These are phyloP conservation scores for Epinotia ramella DNA, from an alignment of 2,888 invertebrate genomes.

Conservation along the genomic window DNA sequence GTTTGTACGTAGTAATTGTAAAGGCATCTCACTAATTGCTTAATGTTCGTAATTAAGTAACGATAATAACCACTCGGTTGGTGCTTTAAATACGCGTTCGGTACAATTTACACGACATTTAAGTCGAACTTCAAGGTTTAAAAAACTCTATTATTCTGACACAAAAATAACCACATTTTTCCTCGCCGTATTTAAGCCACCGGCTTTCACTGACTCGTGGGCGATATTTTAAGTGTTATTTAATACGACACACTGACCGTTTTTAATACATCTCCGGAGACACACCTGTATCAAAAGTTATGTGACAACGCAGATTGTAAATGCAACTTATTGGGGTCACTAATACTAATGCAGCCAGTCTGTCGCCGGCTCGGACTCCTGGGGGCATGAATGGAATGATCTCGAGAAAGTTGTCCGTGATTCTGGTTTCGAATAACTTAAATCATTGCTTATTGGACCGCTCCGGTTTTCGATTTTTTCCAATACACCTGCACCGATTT, in stretches of 20 bases:
- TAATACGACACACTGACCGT: conserved; percentile 74
- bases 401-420: conserved; percentile 74
- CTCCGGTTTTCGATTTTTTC: conserved; percentile 64
- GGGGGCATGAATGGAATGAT: conserved; percentile 57
- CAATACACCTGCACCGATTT: conserved; percentile 63
- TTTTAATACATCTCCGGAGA: conserved; percentile 54
- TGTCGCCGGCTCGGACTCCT: conserved; percentile 57
- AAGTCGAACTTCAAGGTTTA: conserved; percentile 35
- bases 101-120: conserved; percentile 22
- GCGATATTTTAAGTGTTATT: conserved; percentile 72
- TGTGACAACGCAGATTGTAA: conserved; percentile 56
- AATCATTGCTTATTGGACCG: conserved; percentile 61
- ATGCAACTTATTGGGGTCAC: conserved; percentile 50
- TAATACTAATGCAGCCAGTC: conserved; percentile 54
- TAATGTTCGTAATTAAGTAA: background rate
- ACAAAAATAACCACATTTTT: conserved; percentile 54
- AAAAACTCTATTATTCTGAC: conserved; percentile 59
- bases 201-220: conserved; percentile 71
- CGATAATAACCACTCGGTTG: background rate
- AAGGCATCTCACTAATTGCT: background rate
- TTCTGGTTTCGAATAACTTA: conserved; percentile 65
- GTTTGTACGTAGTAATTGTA: background rate
- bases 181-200: conserved; percentile 57
- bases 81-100: conserved; percentile 17
- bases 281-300: conserved; percentile 61